Evolutionary conservation across 2,888 invertebrate genomes (phyloP).

Genomic region (Nysson spinosus): DNA sequence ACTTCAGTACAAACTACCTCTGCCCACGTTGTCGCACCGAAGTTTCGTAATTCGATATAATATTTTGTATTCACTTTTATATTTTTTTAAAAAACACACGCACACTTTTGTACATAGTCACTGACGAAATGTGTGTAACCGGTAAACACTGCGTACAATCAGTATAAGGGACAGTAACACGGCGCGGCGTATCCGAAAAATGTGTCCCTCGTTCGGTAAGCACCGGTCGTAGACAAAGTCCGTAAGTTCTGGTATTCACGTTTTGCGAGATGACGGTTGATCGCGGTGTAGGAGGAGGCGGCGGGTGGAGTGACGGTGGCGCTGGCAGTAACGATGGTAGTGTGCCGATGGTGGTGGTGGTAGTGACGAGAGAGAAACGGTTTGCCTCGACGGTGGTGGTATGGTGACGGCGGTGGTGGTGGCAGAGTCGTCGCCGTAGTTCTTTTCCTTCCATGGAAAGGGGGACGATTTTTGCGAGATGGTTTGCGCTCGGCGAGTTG

Average conservation of each 20-base stretch:
- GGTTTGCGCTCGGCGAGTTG: conserved; percentile 66
- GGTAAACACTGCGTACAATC: not conserved
- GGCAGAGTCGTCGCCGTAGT: conserved; percentile 73
- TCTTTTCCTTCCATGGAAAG: conserved; percentile 72
- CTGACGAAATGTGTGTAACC: conserved; percentile 1
- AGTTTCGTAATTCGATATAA: not conserved
- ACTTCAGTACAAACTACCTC: conserved; percentile 20
- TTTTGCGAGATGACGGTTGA: conserved; percentile 62
- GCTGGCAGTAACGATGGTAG: conserved; percentile 58
- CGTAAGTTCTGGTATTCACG: conserved; percentile 58
- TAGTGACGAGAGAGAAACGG: conserved; percentile 55
- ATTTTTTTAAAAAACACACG: too few species aligned
- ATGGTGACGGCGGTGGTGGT: conserved; percentile 65
- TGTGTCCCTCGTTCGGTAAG: conserved; percentile 14
- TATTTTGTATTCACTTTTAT: too few species aligned
- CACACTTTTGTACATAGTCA: conserved; percentile 30
- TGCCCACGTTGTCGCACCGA: conserved; percentile 6
- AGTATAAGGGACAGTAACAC: not conserved
- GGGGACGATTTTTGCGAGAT: conserved; percentile 76
- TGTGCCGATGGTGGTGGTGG: conserved; percentile 56
- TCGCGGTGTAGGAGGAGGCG: conserved; percentile 60
- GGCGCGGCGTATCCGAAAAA: not conserved
- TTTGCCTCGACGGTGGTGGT: conserved; percentile 52
- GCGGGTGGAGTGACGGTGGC: conserved; percentile 59
- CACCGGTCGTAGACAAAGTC: conserved; percentile 40